Evolutionary conservation across 1,140 invertebrate genomes (phyloP).

Genomic region (Penaeus vannamei): DNA sequence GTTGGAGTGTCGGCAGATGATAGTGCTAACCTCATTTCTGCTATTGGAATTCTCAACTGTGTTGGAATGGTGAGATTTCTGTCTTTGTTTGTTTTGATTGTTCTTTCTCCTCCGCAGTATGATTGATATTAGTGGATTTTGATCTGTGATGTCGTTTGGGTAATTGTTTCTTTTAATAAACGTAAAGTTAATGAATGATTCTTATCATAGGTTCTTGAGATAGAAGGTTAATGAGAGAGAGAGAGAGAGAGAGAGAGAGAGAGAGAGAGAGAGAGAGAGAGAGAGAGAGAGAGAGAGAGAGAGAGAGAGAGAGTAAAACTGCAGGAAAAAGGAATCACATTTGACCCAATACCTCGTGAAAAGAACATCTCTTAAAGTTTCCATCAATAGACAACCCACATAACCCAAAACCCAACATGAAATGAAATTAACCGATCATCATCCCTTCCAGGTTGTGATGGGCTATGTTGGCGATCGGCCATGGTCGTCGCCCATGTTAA

Average conservation of each 20-base stretch:
- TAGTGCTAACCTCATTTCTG: constrained; percentile 85
- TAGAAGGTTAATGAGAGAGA: too few relatives aligned
- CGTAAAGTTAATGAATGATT: too few relatives aligned
- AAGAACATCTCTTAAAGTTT: too few relatives aligned
- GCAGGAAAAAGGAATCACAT: too few relatives aligned
- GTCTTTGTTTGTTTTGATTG: not conserved
- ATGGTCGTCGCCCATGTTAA: constrained; percentile 81
- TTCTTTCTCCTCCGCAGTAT: too few relatives aligned
- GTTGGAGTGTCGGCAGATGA: constrained; percentile 82
- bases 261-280: constrained; percentile 20
- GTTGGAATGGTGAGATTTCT: constrained; percentile 81
- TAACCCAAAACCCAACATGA: not conserved
- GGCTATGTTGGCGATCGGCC: constrained; percentile 89
- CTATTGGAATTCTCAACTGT: constrained; percentile 90
- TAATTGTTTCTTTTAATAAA: too few relatives aligned
- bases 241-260: constrained; percentile 17
- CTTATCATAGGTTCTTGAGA: too few relatives aligned
- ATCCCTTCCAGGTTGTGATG: constrained; percentile 81
- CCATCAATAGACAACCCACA: too few relatives aligned
- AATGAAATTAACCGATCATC: constrained; percentile 42
- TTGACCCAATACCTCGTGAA: too few relatives aligned
- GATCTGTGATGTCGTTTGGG: too few relatives aligned
- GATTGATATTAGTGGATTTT: too few relatives aligned
- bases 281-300: not conserved
- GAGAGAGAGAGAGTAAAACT: too few relatives aligned